A percentile compares a stretch with the other conserved stretches of the same genome.
phyloP scores from a whole-genome alignment of 2,797 vertebrate species.

The Microchirus variegatus region DNA sequence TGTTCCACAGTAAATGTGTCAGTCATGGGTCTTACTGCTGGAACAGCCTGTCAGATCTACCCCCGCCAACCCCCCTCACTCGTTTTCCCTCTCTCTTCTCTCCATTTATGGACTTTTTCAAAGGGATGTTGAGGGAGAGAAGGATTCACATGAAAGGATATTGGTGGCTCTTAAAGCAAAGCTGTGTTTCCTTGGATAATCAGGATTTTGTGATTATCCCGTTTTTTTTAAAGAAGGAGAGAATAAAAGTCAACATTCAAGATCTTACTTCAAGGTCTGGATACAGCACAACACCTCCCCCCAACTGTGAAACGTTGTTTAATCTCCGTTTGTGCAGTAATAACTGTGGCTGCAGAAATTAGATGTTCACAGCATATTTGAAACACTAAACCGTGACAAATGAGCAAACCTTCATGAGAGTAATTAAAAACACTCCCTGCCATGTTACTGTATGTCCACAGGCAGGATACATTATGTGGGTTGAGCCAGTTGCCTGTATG shows the following conservation, averaged over 20 bases:
- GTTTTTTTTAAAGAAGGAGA: not conserved
- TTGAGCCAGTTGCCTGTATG: conserved; percentile 7
- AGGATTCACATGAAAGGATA: conserved; percentile 39
- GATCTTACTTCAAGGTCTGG: conserved; percentile 24
- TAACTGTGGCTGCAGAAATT: not conserved
- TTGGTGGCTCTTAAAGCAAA: conserved; percentile 40
- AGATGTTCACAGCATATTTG: not conserved
- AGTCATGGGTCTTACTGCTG: conserved; percentile 57
- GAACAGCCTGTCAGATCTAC: conserved; percentile 47
- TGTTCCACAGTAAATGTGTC: conserved; percentile 68
- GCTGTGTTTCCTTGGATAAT: conserved; percentile 57
- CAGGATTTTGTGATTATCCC: conserved; percentile 41
- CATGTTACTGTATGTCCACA: conserved; percentile 12
- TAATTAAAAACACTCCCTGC: conserved; percentile 20
- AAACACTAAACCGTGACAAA: conserved; percentile 10
- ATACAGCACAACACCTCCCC: not conserved
- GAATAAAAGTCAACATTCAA: conserved; percentile 32
- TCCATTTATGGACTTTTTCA: conserved; percentile 67
- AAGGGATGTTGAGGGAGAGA: conserved; percentile 43
- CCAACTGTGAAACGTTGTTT: not conserved
- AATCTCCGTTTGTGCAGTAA: conserved; percentile 19
- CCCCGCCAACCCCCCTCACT: not conserved
- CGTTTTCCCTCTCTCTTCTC: conserved; percentile 33
- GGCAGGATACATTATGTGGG: conserved; percentile 4
- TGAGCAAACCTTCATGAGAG: conserved; percentile 7